Conservation (phyloP, 1,140 invertebrate species). For the Eupeodes corollae region DNA sequence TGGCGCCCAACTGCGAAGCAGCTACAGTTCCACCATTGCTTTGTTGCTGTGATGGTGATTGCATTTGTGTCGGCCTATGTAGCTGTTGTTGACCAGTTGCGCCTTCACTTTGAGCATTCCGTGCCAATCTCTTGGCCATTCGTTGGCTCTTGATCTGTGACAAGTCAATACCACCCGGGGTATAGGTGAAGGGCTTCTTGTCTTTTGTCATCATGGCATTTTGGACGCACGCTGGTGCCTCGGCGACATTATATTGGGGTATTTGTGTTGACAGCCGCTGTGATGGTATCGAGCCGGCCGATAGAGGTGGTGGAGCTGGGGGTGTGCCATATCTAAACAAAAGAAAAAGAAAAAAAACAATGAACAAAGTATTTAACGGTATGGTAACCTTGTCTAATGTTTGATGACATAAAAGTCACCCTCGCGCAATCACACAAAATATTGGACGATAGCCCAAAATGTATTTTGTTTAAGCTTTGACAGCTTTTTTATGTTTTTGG, state of each 20-base stretch:
- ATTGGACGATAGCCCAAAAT: too few species aligned
- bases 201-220: slow-evolving; percentile 92
- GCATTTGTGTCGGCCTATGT: slow-evolving; percentile 28
- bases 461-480: too few species aligned
- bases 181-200: slow-evolving; percentile 91
- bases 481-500: too few species aligned
- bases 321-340: slow-evolving; percentile 21
- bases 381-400: too few species aligned
- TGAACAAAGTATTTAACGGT: too few species aligned
- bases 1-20: slow-evolving; percentile 26
- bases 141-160: slow-evolving; percentile 80
- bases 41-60: slow-evolving; percentile 20
- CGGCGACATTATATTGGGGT: slow-evolving; percentile 27
- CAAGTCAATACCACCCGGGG: slow-evolving; percentile 79
- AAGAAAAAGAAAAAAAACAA: neutral
- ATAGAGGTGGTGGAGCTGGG: slow-evolving; percentile 20
- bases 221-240: slow-evolving; percentile 78
- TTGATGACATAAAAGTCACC: too few species aligned
- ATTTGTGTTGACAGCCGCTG: slow-evolving; percentile 5
- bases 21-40: slow-evolving; percentile 24
- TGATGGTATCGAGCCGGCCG: slow-evolving; percentile 15
- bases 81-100: slow-evolving; percentile 32
- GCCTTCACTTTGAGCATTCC: slow-evolving; percentile 44
- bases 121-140: slow-evolving; percentile 61
- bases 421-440: too few species aligned